Evolutionary conservation across 2,888 invertebrate species (phyloP).

Genomic region (Invenusta paracnida): DNA sequence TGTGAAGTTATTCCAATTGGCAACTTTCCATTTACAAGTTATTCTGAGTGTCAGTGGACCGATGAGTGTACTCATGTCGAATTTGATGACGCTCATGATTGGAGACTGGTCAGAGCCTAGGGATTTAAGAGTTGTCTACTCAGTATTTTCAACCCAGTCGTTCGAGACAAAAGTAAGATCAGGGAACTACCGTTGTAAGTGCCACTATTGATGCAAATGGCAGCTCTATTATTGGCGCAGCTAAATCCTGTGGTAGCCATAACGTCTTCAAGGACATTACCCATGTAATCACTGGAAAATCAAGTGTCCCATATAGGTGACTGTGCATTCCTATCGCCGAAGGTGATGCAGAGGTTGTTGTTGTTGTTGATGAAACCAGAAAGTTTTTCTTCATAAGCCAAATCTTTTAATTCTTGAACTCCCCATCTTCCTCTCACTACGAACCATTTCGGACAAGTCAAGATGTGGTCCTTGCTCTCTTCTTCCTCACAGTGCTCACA

Average conservation of each 20-base stretch:
- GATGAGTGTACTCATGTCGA: background rate
- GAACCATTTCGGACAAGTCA: no score
- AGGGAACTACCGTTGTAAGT: background rate
- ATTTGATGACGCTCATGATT: background rate
- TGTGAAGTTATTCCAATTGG: background rate
- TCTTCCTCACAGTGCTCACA: no score
- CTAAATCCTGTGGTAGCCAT: background rate
- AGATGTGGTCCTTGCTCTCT: no score
- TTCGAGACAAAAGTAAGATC: conserved; percentile 2
- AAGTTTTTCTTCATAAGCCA: no score
- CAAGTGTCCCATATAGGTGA: conserved; percentile 3
- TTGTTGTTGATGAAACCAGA: no score
- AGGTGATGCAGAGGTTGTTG: conserved; percentile 2
- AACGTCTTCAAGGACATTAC: background rate
- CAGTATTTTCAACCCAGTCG: background rate
- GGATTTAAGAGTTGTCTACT: background rate
- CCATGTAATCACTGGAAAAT: background rate
- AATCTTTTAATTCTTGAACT: no score
- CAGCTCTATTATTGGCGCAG: background rate
- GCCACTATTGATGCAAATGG: background rate
- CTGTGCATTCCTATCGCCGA: background rate
- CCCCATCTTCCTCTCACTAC: no score
- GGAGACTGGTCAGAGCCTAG: conserved; percentile 17
- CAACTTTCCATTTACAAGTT: conserved; percentile 12
- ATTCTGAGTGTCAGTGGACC: background rate